Percentiles rank a stretch among this genome's conserved stretches.
These are phyloP conservation scores for Leucophenga montana DNA, from an alignment of 2,888 invertebrate genomes.

Conservation along the genomic window DNA sequence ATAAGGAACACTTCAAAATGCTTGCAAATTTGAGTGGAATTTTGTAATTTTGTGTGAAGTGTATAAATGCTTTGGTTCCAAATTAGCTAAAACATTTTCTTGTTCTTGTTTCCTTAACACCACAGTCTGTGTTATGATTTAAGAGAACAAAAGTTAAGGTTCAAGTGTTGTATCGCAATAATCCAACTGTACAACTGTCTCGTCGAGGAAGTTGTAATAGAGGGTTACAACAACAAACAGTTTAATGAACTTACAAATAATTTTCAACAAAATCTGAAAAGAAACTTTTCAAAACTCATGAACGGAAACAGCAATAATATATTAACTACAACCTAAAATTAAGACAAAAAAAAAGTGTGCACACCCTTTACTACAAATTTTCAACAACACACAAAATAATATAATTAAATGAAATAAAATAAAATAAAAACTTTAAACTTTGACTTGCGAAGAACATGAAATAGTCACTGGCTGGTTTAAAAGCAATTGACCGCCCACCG, in stretches of 20 bases:
- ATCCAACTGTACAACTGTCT: too few relatives aligned
- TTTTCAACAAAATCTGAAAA: neutral
- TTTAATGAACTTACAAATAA: slow-evolving; percentile 16
- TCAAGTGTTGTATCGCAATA: too few relatives aligned
- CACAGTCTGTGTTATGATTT: too few relatives aligned
- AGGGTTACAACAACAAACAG: neutral
- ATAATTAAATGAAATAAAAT: slow-evolving; percentile 4
- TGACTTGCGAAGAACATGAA: slow-evolving; percentile 6
- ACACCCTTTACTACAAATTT: neutral
- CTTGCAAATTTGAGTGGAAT: too few relatives aligned
- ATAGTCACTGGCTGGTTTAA: slow-evolving; percentile 45
- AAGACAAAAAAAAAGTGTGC: slow-evolving; percentile 16
- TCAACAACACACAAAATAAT: neutral
- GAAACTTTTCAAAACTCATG: slow-evolving; percentile 36
- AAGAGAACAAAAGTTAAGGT: too few relatives aligned
- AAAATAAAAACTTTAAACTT: slow-evolving; percentile 24
- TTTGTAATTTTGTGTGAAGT: too few relatives aligned
- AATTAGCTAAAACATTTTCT: too few relatives aligned
- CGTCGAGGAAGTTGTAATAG: too few relatives aligned
- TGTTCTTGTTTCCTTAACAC: too few relatives aligned
- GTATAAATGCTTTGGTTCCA: too few relatives aligned
- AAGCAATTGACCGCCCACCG: slow-evolving; percentile 62
- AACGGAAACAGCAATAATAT: slow-evolving; percentile 2
- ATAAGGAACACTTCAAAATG: too few relatives aligned
- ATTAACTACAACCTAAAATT: slow-evolving; percentile 17